These are phyloP conservation scores for Chaetorhynchus papuensis DNA, from an alignment of 2,113 vertebrate species.

Conservation along the genomic window DNA sequence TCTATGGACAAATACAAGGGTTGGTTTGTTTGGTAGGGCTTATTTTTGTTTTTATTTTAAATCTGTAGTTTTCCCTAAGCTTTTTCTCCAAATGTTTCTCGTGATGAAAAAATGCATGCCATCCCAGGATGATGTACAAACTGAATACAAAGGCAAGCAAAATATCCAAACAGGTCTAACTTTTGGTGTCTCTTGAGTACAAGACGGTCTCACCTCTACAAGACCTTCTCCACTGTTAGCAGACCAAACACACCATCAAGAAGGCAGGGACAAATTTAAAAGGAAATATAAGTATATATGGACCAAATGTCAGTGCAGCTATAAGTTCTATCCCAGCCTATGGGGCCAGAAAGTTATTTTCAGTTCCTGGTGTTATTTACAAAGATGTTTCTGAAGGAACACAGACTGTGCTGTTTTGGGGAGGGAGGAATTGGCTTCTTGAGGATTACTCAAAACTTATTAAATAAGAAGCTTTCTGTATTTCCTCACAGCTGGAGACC, in stretches of 20 bases:
- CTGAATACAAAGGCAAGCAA: background rate
- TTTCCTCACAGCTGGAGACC: background rate
- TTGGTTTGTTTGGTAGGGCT: background rate
- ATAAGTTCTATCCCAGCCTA: background rate
- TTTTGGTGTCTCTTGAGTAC: background rate
- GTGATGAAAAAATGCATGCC: background rate
- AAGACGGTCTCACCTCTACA: background rate
- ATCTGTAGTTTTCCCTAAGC: background rate
- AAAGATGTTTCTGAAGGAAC: background rate
- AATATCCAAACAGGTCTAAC: background rate
- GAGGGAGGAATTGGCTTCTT: background rate
- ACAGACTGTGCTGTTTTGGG: background rate
- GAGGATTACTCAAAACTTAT: background rate
- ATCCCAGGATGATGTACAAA: background rate
- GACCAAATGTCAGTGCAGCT: background rate
- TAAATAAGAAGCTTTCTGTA: background rate
- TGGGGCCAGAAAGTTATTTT: background rate
- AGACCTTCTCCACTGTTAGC: background rate
- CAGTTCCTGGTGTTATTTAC: background rate
- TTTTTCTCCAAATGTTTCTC: background rate
- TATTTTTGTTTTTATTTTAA: conserved; percentile 1
- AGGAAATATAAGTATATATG: background rate
- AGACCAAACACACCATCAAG: background rate
- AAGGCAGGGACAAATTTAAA: background rate
- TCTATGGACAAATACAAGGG: background rate